Base-by-base conservation (phyloP, 2,888 invertebrate genomes). In the Lasioglossum leucozonium region DNA sequence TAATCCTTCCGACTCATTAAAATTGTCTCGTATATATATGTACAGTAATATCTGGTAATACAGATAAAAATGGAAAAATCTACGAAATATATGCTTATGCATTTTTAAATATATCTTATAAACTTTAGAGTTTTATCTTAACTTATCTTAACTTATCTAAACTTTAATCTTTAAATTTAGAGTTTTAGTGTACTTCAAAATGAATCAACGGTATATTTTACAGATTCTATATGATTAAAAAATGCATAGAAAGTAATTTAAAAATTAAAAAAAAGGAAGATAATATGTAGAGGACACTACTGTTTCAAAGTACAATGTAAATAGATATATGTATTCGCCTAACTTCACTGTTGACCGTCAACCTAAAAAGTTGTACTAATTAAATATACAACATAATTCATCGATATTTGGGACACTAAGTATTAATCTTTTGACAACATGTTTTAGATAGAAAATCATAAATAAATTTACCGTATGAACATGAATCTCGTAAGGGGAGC, bases 271-370 rank as follows among this genome's bases (percentile, higher is more conserved):
- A n/a, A 72, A 72, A n/a, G 22, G 42, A 40, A 62, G 74, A 30
- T 30, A 62, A 58, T 42, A 62, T 67, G 8, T 18, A 87, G 87
- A 84, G 72, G 77, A 74, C 82, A 73, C 81, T 65, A 51, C 75
- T 67, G 76, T 72, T 77, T 26, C n/a, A 65, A 58, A 40, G 30
- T 62, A 30, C 8, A 77, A 55, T 62, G 72, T 65, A n/a, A n/a
- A n/a, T n/a, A n/a, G n/a, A n/a, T n/a, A 62, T 76, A 77, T n/a
- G n/a, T 37, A n/a, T 69, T 51, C 51, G 42, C 34, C 75, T 72
- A 86, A 79, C 85, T 88, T 83, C 87, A 84, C 62, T 82, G 81
- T 79, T 77, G 75, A 85, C 77, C 73, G 72, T 83, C 82, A 88
- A 88, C 75, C 83, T 85, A 81, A 80, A 86, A 85, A 86, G 81